Base-by-base conservation (phyloP, 2,888 invertebrate genomes). In the Alsophila aescularia region DNA sequence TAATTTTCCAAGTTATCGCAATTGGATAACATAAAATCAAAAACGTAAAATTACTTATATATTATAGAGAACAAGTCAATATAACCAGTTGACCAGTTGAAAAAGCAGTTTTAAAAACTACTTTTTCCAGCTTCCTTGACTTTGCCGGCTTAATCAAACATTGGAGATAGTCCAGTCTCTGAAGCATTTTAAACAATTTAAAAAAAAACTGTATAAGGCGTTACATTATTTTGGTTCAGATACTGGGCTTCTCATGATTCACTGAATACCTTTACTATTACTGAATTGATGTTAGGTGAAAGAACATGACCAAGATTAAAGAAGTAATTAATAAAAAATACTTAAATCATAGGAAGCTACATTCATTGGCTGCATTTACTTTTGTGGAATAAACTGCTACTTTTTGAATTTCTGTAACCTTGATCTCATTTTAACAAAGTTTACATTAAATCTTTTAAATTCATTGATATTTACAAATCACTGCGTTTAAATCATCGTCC, bases 131-230 rank as follows among this genome's bases (percentile, higher is more conserved):
- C 15, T 45, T 35, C 14, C 1, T 8, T 29, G 14, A 35, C 12
- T 27, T 41, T 16, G 10, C 6, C 2, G 32, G 47, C 58, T 64
- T 66, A 42, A 59, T 61, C 64, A 62, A 49, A 62, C 57, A 56
- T 14, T 14, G 15, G 55, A 56, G 55, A 41, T 39, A 51, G 55
- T 36, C 55, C 60, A 61, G 50, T 56, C 41, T 51, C 55, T 56
- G 45, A 56, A 56, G 55, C 45, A 32, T 42, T 41, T 43, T n/a
- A n/a, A n/a, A n/a, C 6, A 12, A 4, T 31, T 7, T 16, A 13
- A 16, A 37, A 5, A 27, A 16, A 4, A 2, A 5, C 16, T 44
- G 37, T 52, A 47, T 41, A 52, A 29, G 6, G 9, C 9, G 9
- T 12, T 16, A 15, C 0, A 24, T 16, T 34, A 12, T 14, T 48